Percentiles rank a stretch among this genome's conserved stretches.
phyloP scores from a whole-genome alignment of 2,888 invertebrate genomes.

The Carabus problematicus region DNA sequence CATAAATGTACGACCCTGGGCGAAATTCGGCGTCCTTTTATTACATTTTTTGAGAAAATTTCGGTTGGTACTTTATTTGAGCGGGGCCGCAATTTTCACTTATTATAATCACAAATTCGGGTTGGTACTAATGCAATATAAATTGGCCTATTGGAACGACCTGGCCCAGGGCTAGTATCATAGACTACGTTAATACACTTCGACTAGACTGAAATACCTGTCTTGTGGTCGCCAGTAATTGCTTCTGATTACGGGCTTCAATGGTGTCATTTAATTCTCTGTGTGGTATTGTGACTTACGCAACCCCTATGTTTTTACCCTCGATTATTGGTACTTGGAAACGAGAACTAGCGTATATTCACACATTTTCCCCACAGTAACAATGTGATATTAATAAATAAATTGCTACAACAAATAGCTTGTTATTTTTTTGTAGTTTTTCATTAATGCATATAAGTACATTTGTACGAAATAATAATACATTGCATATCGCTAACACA shows the following conservation, averaged over 20 bases:
- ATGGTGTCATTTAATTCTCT: conserved; percentile 44
- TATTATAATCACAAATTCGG: conserved; percentile 42
- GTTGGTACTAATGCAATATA: conserved; percentile 45
- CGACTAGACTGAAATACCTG: conserved; percentile 34
- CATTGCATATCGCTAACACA: no score
- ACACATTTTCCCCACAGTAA: no score
- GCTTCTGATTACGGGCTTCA: conserved; percentile 39
- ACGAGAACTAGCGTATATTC: no score
- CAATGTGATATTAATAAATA: no score
- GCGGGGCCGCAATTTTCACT: conserved; percentile 35
- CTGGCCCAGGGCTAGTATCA: conserved; percentile 49
- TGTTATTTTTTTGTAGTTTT: no score
- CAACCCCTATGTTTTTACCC: not conserved
- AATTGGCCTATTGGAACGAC: conserved; percentile 42
- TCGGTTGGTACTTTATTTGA: not conserved
- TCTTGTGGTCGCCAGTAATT: conserved; percentile 29
- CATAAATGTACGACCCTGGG: conserved; percentile 13
- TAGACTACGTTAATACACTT: conserved; percentile 47
- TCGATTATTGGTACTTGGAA: no score
- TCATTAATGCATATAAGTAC: no score
- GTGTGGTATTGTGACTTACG: conserved; percentile 42
- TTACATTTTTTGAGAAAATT: conserved; percentile 8
- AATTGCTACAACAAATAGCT: no score
- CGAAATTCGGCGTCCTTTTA: conserved; percentile 25
- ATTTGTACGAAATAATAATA: no score